These are phyloP conservation scores for Eilema sororculum DNA, from an alignment of 2,888 invertebrate genomes.

Conservation along the genomic window DNA sequence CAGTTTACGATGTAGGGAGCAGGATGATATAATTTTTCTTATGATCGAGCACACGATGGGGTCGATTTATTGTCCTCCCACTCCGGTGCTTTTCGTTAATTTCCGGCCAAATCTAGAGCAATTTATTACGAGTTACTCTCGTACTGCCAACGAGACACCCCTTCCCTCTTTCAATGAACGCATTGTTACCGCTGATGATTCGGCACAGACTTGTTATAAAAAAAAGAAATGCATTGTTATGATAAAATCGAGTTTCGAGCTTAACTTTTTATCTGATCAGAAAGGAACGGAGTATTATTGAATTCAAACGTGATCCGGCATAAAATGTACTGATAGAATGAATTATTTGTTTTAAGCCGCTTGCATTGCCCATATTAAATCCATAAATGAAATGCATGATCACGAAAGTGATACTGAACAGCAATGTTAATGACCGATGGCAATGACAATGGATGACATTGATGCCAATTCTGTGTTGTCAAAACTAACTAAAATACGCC, in stretches of 20 bases:
- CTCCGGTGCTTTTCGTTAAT: constrained; percentile 69
- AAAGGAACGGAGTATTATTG: constrained; percentile 34
- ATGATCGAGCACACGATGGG: constrained; percentile 64
- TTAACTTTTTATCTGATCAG: constrained; percentile 50
- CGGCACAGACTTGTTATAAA: constrained; percentile 56
- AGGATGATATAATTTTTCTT: constrained; percentile 75
- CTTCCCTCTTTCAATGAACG: constrained; percentile 59
- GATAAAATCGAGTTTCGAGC: constrained; percentile 59
- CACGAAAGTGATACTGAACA: constrained; percentile 47
- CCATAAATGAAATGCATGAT: constrained; percentile 47
- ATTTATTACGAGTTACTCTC: constrained; percentile 66
- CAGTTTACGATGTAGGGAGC: constrained; percentile 58
- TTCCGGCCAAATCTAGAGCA: constrained; percentile 72
- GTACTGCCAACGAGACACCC: constrained; percentile 58
- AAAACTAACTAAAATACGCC: no score
- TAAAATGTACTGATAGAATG: constrained; percentile 43
- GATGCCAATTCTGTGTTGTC: no score
- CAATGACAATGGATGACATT: not conserved
- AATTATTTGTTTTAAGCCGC: constrained; percentile 35
- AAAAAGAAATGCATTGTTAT: constrained; percentile 70
- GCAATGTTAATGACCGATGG: not conserved
- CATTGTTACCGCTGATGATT: constrained; percentile 57
- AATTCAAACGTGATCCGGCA: constrained; percentile 53
- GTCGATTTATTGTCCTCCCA: constrained; percentile 70
- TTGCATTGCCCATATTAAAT: constrained; percentile 35